Conservation (phyloP, 2,113 vertebrate species). For the Geothlypis trichas region DNA sequence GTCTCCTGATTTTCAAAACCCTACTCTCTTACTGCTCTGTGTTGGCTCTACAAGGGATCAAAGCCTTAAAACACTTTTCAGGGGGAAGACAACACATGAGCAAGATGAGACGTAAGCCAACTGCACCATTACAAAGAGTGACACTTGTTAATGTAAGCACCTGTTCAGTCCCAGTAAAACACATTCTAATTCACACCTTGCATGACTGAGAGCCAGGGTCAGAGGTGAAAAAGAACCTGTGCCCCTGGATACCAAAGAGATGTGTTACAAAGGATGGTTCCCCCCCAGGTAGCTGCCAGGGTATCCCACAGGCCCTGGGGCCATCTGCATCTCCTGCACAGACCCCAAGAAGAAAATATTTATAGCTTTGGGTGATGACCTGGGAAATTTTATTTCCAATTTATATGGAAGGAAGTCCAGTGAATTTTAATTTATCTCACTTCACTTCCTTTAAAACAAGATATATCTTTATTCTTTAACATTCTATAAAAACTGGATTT, state of each 20-base stretch:
- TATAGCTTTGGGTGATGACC: not conserved
- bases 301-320: not conserved
- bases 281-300: not conserved
- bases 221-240: not conserved
- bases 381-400: slow-evolving; percentile 8
- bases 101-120: not conserved
- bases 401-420: not conserved
- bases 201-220: not conserved
- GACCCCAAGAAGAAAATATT: not conserved
- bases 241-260: not conserved
- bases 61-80: not conserved
- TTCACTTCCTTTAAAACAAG: slow-evolving; percentile 10
- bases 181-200: not conserved
- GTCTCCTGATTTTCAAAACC: not conserved
- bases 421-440: not conserved
- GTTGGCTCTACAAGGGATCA: not conserved
- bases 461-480: slow-evolving; percentile 1
- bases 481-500: slow-evolving; percentile 42
- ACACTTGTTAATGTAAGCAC: accelerated
- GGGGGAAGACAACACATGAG: not conserved
- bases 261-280: accelerated
- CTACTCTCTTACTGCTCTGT: not conserved
- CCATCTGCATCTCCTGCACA: not conserved
- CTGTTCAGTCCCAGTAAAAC: not conserved
- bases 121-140: not conserved